Evolutionary conservation across 2,113 vertebrate genomes (phyloP), one percentile per base, ranked within the genome.

Genomic region (Gadus macrocephalus): DNA sequence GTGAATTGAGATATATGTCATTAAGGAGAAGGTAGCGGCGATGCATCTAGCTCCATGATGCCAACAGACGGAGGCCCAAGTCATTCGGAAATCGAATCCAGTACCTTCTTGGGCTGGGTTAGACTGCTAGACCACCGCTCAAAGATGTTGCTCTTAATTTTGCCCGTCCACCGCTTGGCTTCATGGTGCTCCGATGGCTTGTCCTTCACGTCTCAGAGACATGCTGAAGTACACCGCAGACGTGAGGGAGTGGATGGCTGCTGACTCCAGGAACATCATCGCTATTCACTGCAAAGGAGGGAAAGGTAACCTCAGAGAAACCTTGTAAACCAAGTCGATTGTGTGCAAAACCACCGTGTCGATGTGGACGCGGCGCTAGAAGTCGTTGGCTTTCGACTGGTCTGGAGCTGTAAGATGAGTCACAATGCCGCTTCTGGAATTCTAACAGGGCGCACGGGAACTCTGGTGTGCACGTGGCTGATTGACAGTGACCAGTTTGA

Each of bases 251-350:
- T 99, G 96, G 97, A 93, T 98, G 94, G 83, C 85, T 9, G 84
- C 91, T 42, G 93, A 98, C 74, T 78, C 90, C 1, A 68, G 84
- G 69, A 99, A 98, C 14, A 68, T 96, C 19, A 78, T 98, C 56
- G 96, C 85, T 5, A 93, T 99, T 87, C 97, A 98, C 81, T 99
- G 97, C 74, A 98, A 96, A 88, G 97, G 96, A 74, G 97, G 96
- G 8, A 98, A 99, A 94, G 96, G 97, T 98, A 82, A 79, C 2
- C 0, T 3, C 19, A 27, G 42, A 49, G 42, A 7, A 49, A 49
- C 42, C 42, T 14, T 9, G 12, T 2, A 9, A 49, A 14, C 9
- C 42, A 49, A 49, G 42, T 35, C 4, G 31, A 35, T 7, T 35
- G 31, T 35, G 2, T 49, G 12, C 42, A 49, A 49, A 14, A 49